Evolutionary conservation across 2,113 vertebrate species (phyloP), one percentile per base, ranked within the genome.

Genomic region (Xenus cinereus): DNA sequence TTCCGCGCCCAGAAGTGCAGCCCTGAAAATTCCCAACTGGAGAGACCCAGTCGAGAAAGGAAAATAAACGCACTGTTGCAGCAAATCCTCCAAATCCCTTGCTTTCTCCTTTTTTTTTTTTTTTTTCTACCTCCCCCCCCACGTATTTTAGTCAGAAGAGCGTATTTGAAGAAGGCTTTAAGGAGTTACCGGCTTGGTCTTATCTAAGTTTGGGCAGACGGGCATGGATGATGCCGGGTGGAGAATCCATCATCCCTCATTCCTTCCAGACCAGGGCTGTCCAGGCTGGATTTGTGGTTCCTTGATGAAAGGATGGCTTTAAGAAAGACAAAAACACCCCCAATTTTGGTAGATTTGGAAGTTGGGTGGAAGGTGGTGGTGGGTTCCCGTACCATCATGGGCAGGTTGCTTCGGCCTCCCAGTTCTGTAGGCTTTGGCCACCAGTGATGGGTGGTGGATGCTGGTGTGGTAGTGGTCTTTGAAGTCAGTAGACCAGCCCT

Each of bases 21-120:
- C 6, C 4, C 80, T 92, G 95, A 97, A 96, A 98, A 98, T 98
- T 98, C 97, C 97, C 97, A 97, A 92, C 93, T 96, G 95, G 96
- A 96, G 87, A 86, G 93, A 95, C 92, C 90, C 80, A 96, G 97
- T 95, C 50, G 83, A 97, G 97, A 96, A 97, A 98, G 89, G 89
- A 96, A 96, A 91, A 94, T 74, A 93, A 96, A 96, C 7, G 35
- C 45, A n/a, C 78, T 46, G 91, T 92, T 28, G 74, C 53, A 87
- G 88, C 87, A 19, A 19, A 67, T 86, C 84, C 90, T 91, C 88
- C 72, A 90, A 95, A 94, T 71, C 51, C 51, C 79, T 79, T 35
- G 16, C 92, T 96, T 97, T 94, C 80, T 87, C 30, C 91, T 56
- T 32, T 64, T 50, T 46, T 86, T n/a, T 28, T 27, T 43, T 39